Conservation (phyloP, 2,113 vertebrate species). For the Phylloscopus trochilus region DNA sequence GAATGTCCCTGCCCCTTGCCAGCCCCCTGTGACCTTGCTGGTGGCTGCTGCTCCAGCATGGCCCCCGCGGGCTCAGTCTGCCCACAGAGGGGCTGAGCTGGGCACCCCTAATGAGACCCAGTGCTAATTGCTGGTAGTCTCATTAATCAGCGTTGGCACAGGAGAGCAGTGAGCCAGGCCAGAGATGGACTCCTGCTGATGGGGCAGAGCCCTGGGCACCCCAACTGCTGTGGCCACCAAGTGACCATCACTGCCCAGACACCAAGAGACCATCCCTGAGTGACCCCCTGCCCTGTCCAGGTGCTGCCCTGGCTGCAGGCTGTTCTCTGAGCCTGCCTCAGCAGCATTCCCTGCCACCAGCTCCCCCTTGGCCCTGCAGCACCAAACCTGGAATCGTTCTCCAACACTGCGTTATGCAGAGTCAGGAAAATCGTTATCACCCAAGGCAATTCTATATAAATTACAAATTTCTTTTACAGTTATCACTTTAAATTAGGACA, state of each 20-base stretch:
- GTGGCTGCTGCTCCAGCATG: background rate
- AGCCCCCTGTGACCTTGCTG: background rate
- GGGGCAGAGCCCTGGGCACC: background rate
- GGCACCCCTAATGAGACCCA: background rate
- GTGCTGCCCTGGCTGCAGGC: too few relatives aligned
- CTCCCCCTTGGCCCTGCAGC: background rate
- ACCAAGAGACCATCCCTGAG: too few relatives aligned
- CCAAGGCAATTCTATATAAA: conserved; percentile 1
- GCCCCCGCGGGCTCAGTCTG: too few relatives aligned
- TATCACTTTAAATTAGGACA: conserved; percentile 12
- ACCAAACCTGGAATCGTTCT: background rate
- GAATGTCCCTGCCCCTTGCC: background rate
- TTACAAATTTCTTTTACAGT: conserved; percentile 22
- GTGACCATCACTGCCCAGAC: background rate
- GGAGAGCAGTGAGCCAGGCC: background rate
- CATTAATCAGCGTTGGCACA: background rate
- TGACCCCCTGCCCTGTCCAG: background rate
- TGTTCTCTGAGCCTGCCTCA: background rate
- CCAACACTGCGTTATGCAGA: background rate
- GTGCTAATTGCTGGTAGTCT: background rate
- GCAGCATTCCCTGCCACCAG: background rate
- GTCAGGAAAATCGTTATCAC: background rate
- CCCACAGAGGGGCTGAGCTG: too few relatives aligned
- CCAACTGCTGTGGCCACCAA: background rate
- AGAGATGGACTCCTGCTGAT: background rate